Evolutionary conservation across 1,140 invertebrate genomes (phyloP), one percentile per base, ranked within the genome.

Genomic region (Hyposmocoma kahamanoa): DNA sequence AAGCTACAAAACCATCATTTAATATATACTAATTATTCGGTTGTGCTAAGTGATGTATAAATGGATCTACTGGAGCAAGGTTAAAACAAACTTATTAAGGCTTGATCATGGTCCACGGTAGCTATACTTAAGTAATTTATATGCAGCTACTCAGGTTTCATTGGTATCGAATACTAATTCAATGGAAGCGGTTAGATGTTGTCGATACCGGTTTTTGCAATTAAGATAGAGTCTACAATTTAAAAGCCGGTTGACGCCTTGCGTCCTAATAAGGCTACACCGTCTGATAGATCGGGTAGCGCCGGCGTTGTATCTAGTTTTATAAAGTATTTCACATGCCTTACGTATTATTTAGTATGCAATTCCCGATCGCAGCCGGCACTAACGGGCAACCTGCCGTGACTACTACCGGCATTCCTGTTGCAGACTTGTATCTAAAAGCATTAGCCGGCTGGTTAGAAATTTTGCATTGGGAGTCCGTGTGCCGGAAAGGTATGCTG

Each of bases 301-400:
- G 42, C 32, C 46, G 51, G 21, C 47, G 56, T 48, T 55, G 50
- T 58, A 56, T 67, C 45, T 50, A 46, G 52, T 60, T 62, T 30
- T 54, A 63, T 48, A 32, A 43, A 63, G 54, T 56, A 55, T 57
- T 67, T 67, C 59, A 57, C 64, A 67, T 69, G 51, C 43, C 39
- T 61, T 28, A 42, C 36, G 43, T 32, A 38, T 62, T 57, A 61
- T 66, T 79, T 71, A 64, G 62, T 60, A 79, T 76, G 66, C 75
- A 67, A 69, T 56, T 47, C 64, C 62, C 68, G 70, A 63, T 13
- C 9, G 30, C 48, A 48, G 50, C 50, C 63, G 63, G 62, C 53
- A 54, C 56, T 72, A 77, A 74, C 73, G 64, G 69, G 41, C 61
- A 58, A 52, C 50, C 53, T 59, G 75, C 74, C 71, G 75, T 72